Percentiles rank a stretch among this genome's conserved stretches.
These are phyloP conservation scores for Pammene fasciana DNA, from an alignment of 2,888 invertebrate genomes.

Conservation along the genomic window DNA sequence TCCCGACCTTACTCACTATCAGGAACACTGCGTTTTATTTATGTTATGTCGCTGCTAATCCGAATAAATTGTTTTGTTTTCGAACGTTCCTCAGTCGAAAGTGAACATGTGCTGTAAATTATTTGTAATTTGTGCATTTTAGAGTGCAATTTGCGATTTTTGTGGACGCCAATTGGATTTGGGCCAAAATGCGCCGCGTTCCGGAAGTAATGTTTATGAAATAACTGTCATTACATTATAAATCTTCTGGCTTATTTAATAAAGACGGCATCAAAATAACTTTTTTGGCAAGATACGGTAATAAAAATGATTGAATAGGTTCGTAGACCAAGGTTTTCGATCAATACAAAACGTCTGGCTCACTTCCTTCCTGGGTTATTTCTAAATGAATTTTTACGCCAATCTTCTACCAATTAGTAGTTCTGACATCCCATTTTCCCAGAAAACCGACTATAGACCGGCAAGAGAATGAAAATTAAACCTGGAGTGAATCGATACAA, in stretches of 20 bases:
- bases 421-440: no score
- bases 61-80: slow-evolving; percentile 13
- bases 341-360: no score
- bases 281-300: no score
- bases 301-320: no score
- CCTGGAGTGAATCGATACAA: no score
- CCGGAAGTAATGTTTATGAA: slow-evolving; percentile 4
- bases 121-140: slow-evolving; percentile 15
- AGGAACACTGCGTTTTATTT: not conserved
- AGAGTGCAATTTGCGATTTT: slow-evolving; percentile 13
- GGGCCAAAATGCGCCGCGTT: slow-evolving; percentile 2
- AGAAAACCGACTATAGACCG: no score
- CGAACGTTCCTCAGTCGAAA: slow-evolving; percentile 5
- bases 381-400: no score
- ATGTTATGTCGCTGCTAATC: not conserved
- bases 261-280: not conserved
- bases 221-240: not conserved
- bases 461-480: no score
- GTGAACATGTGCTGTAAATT: slow-evolving; percentile 2
- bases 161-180: slow-evolving; percentile 8
- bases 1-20: slow-evolving; percentile 2
- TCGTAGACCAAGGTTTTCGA: no score
- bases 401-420: no score
- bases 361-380: no score
- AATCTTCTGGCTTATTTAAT: not conserved